These are phyloP conservation scores for Chelonoidis abingdonii DNA, from an alignment of 2,113 vertebrate species.

Conservation along the genomic window DNA sequence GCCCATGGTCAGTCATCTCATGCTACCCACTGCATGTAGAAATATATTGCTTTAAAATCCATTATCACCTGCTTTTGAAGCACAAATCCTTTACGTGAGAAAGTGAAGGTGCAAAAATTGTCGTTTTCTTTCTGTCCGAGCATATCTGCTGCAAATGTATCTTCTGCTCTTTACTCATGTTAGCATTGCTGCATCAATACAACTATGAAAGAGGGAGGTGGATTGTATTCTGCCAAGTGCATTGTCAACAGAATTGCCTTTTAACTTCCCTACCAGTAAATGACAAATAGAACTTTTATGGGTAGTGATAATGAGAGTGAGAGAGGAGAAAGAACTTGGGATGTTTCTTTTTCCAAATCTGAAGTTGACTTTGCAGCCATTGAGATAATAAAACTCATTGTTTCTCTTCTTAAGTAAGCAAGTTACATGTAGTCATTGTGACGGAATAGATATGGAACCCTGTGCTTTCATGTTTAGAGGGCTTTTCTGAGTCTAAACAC, in stretches of 20 bases:
- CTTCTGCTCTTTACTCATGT: fast-evolving
- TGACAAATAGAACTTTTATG: neutral
- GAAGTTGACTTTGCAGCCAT: neutral
- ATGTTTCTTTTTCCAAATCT: neutral
- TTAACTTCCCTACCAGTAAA: neutral
- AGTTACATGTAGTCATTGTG: neutral
- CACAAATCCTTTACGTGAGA: neutral
- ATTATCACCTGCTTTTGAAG: neutral
- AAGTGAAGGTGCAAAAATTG: neutral
- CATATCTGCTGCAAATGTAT: neutral
- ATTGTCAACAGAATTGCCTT: neutral
- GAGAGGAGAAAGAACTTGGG: neutral
- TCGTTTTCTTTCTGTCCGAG: neutral
- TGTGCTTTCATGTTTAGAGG: neutral
- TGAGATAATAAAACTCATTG: neutral
- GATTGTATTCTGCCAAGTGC: neutral
- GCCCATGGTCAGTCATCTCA: neutral
- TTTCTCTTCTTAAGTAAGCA: neutral
- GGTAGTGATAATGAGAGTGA: neutral
- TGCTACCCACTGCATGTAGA: neutral
- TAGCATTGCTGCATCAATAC: neutral
- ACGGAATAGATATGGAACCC: neutral
- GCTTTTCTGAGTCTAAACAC: neutral
- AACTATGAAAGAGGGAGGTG: neutral
- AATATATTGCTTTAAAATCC: neutral